These are phyloP conservation scores for Stomorhina lunata DNA, from an alignment of 2,888 invertebrate species.

Conservation along the genomic window DNA sequence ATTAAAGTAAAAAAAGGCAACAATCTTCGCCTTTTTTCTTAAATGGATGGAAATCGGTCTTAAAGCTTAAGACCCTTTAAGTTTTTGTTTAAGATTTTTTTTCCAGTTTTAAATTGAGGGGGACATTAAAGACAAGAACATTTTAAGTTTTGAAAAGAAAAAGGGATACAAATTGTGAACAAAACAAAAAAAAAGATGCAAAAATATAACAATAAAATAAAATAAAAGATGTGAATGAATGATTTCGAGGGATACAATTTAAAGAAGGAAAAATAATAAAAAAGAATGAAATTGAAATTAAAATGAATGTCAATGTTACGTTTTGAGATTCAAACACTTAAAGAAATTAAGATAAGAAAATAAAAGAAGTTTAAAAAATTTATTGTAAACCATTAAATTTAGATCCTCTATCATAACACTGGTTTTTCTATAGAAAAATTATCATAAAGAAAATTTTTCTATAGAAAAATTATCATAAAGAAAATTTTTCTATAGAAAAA, in stretches of 20 bases:
- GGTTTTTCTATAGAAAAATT: too few relatives aligned
- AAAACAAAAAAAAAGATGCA: conserved; percentile 24
- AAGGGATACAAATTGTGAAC: conserved; percentile 39
- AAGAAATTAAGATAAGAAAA: too few relatives aligned
- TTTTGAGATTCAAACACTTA: neutral
- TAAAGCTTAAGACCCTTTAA: conserved; percentile 30
- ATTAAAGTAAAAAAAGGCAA: conserved; percentile 16
- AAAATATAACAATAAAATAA: neutral
- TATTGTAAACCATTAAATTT: too few relatives aligned
- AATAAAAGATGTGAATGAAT: neutral
- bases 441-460: too few relatives aligned
- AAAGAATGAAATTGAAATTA: conserved; percentile 13
- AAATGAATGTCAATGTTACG: conserved; percentile 37
- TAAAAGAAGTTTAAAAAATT: too few relatives aligned
- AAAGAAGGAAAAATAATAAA: neutral
- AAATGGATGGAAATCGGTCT: conserved; percentile 10
- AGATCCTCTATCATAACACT: too few relatives aligned
- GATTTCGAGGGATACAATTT: conserved; percentile 9
- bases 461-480: too few relatives aligned
- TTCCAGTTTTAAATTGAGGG: neutral
- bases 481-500: too few relatives aligned
- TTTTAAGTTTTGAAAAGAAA: conserved; percentile 8
- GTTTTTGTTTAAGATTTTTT: neutral
- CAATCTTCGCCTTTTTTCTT: conserved; percentile 12
- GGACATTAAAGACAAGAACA: neutral